These are phyloP conservation scores for Erinaceus europaeus DNA, from an alignment of 2,113 vertebrate genomes.

Conservation along the genomic window DNA sequence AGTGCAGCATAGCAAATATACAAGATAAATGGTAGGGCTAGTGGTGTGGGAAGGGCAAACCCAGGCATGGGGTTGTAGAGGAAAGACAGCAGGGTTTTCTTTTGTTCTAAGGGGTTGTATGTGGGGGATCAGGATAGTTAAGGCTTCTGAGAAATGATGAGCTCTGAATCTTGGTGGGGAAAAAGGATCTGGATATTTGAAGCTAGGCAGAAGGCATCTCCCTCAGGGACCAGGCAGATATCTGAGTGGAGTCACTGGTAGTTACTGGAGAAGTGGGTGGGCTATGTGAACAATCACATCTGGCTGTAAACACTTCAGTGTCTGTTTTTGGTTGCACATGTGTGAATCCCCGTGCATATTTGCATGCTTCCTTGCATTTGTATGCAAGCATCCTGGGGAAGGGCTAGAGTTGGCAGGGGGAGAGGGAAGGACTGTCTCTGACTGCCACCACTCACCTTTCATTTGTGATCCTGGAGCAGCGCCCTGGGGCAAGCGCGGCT, in stretches of 20 bases:
- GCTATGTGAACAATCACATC: neutral
- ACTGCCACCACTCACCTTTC: neutral
- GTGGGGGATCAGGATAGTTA: neutral
- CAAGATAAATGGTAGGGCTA: neutral
- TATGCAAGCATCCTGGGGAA: neutral
- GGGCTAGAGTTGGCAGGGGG: neutral
- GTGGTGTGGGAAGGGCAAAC: neutral
- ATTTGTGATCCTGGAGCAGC: slow-evolving; percentile 78
- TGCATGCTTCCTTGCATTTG: neutral
- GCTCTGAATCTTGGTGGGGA: neutral
- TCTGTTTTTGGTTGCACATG: neutral
- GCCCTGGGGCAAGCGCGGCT: slow-evolving; percentile 92
- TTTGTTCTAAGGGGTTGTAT: neutral
- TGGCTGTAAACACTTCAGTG: rapidly evolving
- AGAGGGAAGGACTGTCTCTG: neutral
- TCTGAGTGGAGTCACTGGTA: too few species aligned
- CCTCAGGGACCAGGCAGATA: neutral
- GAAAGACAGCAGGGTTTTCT: neutral
- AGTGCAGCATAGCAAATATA: neutral
- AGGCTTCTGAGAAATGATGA: neutral
- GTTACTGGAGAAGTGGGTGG: too few species aligned
- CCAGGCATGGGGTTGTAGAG: neutral
- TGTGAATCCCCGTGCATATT: neutral
- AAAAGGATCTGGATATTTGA: neutral
- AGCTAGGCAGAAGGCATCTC: neutral